Base-by-base conservation (phyloP, 2,113 vertebrate species). In the Herpetotheres cachinnans region DNA sequence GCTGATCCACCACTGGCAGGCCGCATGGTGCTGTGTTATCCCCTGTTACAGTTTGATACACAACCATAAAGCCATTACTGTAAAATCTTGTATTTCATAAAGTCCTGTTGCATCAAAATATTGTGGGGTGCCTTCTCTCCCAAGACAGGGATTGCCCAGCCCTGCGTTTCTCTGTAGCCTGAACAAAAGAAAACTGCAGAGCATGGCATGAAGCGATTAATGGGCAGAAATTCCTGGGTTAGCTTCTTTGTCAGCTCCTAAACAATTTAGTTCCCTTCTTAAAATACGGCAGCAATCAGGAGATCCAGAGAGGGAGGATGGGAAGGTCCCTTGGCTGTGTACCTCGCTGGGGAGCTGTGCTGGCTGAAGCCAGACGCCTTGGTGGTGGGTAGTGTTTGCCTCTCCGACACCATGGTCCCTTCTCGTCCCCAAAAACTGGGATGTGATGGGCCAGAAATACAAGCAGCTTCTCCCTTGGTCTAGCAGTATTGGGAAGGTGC, bases 51-150 rank as follows among this genome's bases (percentile, higher is more conserved):
- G 21, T 54, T 56, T 70, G 49, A 58, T 36, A 49, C 24, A 15
- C 36, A 72, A 18, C 44, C 36, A 15, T 61, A 32, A 61, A 38
- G 17, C 6, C 21, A 10, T 46, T 76, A 8, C 21, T 92, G 40
- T 50, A 77, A 90, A 86, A 62, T 50, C 38, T 66, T 71, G 6
- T 20, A 9, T 89, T 80, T 66, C 46, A 25, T 72, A 2, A 77
- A 70, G 46, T 55, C n/a, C 0, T 1, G 26, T 34, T 2, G 2
- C 13, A 71, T 52, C 54, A 74, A 87, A 80, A 83, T 65, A 36
- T n/a, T 47, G 18, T 0, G 0, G 16, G 13, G 10, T 72, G 30
- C 10, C 27, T 80, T 86, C 63, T n/a, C 22, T 65, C 26, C 46
- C 0, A 1, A 34, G n/a, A 3, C 1, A 1, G 7, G 36, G 9